Evolutionary conservation across 1,140 invertebrate species (phyloP).

Genomic region (Leucophenga varia): DNA sequence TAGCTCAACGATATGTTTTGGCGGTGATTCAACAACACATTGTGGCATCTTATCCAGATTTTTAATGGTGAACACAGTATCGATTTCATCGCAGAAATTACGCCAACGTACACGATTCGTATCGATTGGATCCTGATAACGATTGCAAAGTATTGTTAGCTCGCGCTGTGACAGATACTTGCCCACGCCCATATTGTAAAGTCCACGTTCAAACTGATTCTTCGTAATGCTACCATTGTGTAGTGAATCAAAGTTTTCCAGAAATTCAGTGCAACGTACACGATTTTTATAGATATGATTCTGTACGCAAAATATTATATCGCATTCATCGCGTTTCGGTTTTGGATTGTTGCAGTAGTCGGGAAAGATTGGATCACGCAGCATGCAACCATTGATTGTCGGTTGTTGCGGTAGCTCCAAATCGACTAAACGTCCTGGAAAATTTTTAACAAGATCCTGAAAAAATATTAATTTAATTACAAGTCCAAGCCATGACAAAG

Average conservation of each 20-base stretch:
- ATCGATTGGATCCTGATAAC: slow-evolving; percentile 69
- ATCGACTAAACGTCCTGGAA: slow-evolving; percentile 66
- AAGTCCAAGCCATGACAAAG: neutral
- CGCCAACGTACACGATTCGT: slow-evolving; percentile 65
- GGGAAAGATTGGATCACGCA: slow-evolving; percentile 31
- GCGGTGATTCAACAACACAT: slow-evolving; percentile 52
- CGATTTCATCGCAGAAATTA: slow-evolving; percentile 71
- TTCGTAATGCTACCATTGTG: slow-evolving; percentile 65
- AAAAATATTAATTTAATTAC: too few relatives aligned
- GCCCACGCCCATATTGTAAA: slow-evolving; percentile 65
- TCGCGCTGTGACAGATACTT: slow-evolving; percentile 62
- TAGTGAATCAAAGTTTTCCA: slow-evolving; percentile 64
- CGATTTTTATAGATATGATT: slow-evolving; percentile 63
- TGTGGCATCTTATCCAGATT: slow-evolving; percentile 67
- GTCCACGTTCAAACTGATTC: slow-evolving; percentile 65
- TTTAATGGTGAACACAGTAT: slow-evolving; percentile 70
- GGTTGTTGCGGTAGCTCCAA: slow-evolving; percentile 66
- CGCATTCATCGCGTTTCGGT: slow-evolving; percentile 37
- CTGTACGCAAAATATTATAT: slow-evolving; percentile 42
- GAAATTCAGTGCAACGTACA: slow-evolving; percentile 65
- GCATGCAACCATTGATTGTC: slow-evolving; percentile 59
- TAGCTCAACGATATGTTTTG: slow-evolving; percentile 57
- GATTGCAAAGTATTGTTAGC: slow-evolving; percentile 60
- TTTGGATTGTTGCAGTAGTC: slow-evolving; percentile 40
- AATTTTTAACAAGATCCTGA: slow-evolving; percentile 60